Evolutionary conservation across 2,113 vertebrate genomes (phyloP).

Genomic region (Herpetotheres cachinnans): DNA sequence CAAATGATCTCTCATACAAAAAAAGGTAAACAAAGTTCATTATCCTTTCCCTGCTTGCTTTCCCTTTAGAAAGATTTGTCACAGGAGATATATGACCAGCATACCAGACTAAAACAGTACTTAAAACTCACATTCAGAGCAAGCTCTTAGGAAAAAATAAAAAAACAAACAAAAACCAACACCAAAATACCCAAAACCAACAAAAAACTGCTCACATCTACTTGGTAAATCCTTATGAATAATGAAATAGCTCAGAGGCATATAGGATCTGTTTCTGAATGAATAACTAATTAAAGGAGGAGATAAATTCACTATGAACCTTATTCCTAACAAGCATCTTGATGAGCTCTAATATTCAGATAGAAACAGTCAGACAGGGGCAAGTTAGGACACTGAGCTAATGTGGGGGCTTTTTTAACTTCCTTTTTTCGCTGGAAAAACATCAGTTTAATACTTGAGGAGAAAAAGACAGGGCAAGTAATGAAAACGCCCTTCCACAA

Average conservation of each 20-base stretch:
- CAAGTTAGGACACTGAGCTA: slow-evolving; percentile 14
- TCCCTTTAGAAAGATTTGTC: neutral
- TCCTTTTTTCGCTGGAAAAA: neutral
- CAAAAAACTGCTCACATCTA: neutral
- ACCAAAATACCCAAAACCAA: too few relatives aligned
- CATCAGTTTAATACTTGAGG: neutral
- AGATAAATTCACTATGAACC: slow-evolving; percentile 5
- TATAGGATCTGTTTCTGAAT: neutral
- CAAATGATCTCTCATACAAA: neutral
- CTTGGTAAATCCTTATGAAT: slow-evolving; percentile 37
- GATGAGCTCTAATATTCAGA: neutral
- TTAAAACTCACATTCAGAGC: neutral
- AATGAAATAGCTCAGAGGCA: slow-evolving; percentile 27
- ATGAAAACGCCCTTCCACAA: neutral
- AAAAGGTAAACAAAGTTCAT: neutral
- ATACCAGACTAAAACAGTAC: neutral
- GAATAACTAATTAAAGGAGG: slow-evolving; percentile 42
- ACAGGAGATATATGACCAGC: neutral
- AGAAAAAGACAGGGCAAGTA: neutral
- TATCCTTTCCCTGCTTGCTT: neutral
- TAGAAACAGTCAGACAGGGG: neutral
- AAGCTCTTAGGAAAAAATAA: neutral
- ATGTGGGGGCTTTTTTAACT: neutral
- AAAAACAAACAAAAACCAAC: neutral
- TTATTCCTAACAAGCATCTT: slow-evolving; percentile 12